These are phyloP conservation scores for Leptinotarsa undecemlineata DNA, from an alignment of 1,140 invertebrate species.

Conservation along the genomic window DNA sequence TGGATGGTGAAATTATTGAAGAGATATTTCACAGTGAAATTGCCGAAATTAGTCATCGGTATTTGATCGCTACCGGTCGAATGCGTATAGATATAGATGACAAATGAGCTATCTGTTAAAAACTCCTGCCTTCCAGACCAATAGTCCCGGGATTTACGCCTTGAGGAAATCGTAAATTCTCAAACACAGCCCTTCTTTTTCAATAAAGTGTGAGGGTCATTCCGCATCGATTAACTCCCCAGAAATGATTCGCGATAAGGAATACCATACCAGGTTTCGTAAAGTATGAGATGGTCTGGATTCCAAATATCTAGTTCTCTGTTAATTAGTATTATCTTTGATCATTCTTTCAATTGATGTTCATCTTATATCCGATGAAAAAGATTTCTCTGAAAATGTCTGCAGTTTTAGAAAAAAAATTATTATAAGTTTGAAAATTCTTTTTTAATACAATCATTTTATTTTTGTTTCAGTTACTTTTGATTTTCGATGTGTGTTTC, in stretches of 20 bases:
- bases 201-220: conserved; percentile 51
- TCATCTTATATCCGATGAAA: no score
- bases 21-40: conserved; percentile 33
- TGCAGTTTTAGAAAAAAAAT: no score
- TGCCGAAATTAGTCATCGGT: conserved; percentile 40
- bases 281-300: not conserved
- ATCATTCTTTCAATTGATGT: no score
- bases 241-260: conserved; percentile 41
- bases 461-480: no score
- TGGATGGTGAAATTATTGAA: not conserved
- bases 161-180: conserved; percentile 51
- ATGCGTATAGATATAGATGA: conserved; percentile 49
- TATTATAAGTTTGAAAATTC: no score
- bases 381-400: no score
- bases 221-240: conserved; percentile 45
- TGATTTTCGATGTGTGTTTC: no score
- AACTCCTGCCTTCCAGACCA: conserved; percentile 49
- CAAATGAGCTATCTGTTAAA: conserved; percentile 54
- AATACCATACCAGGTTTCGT: not conserved
- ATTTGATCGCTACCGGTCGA: conserved; percentile 38
- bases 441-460: no score
- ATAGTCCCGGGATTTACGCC: conserved; percentile 49
- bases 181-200: conserved; percentile 47
- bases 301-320: no score
- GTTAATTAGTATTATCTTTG: no score